phyloP scores from a whole-genome alignment of 2,888 invertebrate species.

The Bimastos eiseni region DNA sequence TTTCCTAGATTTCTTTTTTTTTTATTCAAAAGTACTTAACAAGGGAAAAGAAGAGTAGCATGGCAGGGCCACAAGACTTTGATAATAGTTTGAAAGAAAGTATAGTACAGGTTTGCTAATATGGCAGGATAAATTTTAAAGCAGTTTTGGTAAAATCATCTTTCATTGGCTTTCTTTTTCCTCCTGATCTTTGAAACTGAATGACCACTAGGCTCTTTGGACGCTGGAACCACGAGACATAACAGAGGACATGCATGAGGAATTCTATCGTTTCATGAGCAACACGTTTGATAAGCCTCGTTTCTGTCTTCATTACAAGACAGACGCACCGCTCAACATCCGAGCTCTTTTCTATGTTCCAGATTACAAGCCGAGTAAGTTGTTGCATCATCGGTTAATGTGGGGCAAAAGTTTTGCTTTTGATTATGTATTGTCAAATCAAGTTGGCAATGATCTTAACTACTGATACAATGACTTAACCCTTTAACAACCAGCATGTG shows the following conservation, averaged over 20 bases:
- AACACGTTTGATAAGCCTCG: constrained; percentile 85
- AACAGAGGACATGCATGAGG: constrained; percentile 81
- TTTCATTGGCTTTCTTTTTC: background rate
- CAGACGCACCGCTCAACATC: constrained; percentile 88
- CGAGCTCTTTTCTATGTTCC: constrained; percentile 89
- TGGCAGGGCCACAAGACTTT: background rate
- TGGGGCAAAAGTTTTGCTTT: no score
- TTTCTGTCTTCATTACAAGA: constrained; percentile 87
- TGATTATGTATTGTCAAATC: background rate
- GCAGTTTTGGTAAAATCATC: background rate
- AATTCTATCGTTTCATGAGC: constrained; percentile 86
- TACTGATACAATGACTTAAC: no score
- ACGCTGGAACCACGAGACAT: constrained; percentile 86
- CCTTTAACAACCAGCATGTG: no score
- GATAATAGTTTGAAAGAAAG: background rate
- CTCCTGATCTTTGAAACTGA: background rate
- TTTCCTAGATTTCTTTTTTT: background rate
- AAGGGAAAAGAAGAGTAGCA: background rate
- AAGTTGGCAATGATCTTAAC: no score
- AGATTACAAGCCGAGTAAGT: constrained; percentile 79
- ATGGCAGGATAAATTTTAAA: background rate
- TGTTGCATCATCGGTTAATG: background rate
- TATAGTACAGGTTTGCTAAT: background rate
- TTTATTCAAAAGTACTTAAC: background rate
- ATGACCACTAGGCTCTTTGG: constrained; percentile 81